Evolutionary conservation across 2,113 vertebrate genomes (phyloP).

Genomic region (Athene cunicularia): DNA sequence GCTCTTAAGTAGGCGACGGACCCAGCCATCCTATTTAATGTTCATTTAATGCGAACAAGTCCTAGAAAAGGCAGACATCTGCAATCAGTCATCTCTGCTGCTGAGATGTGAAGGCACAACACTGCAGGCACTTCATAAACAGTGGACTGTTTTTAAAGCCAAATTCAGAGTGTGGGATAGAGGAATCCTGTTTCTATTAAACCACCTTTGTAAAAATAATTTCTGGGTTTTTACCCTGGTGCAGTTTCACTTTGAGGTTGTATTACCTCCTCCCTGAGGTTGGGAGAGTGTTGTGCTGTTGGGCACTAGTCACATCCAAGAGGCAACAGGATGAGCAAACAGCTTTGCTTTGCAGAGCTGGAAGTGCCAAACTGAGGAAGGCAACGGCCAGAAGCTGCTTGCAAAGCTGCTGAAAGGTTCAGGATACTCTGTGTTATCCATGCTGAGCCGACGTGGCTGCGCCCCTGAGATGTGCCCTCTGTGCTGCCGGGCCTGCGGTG

Average conservation of each 20-base stretch:
- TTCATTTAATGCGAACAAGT: neutral
- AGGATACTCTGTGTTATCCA: neutral
- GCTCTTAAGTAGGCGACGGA: accelerated
- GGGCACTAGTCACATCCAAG: neutral
- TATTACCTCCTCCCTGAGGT: accelerated
- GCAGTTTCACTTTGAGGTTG: neutral
- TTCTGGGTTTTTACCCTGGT: neutral
- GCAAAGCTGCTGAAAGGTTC: neutral
- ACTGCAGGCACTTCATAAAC: neutral
- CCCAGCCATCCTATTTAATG: neutral
- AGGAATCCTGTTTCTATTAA: neutral
- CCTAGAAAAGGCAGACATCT: neutral
- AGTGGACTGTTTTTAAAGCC: neutral
- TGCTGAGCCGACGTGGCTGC: neutral
- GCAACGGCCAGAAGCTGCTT: neutral
- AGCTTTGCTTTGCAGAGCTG: neutral
- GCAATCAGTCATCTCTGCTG: neutral
- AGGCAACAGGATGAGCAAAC: neutral
- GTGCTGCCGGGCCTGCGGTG: neutral
- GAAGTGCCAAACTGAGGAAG: neutral
- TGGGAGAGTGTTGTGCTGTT: neutral
- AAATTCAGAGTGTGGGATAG: neutral
- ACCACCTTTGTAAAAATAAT: neutral
- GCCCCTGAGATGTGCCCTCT: neutral
- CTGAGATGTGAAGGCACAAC: neutral